Conservation (phyloP, 2,113 vertebrate species). For the Alouatta palliata region DNA sequence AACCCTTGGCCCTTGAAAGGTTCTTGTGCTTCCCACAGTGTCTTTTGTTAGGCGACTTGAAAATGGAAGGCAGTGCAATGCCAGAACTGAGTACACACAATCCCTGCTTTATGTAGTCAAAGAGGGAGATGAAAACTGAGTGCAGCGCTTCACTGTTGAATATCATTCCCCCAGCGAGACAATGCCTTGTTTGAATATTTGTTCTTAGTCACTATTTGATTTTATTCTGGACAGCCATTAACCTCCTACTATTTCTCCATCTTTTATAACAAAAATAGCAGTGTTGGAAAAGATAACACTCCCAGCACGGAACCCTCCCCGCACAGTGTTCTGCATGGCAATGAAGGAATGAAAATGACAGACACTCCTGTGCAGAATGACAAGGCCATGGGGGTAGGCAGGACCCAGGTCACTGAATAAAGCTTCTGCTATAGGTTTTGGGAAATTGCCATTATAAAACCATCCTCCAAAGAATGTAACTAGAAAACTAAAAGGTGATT, state of each 20-base stretch:
- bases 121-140: neutral
- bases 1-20: neutral
- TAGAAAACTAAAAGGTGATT: neutral
- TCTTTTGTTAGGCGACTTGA: neutral
- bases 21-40: neutral
- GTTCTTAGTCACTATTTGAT: constrained; percentile 78
- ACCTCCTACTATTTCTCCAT: constrained; percentile 74
- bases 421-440: neutral
- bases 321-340: constrained; percentile 31
- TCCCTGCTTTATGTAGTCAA: neutral
- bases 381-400: neutral
- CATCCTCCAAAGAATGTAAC: neutral
- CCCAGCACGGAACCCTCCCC: constrained; percentile 11
- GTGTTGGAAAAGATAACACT: constrained; percentile 57
- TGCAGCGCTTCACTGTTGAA: neutral
- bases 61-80: neutral
- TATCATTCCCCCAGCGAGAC: constrained; percentile 59
- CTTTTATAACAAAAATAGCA: constrained; percentile 74
- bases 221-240: constrained; percentile 76
- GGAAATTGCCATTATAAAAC: neutral
- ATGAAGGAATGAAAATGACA: constrained; percentile 57
- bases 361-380: neutral
- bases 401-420: constrained; percentile 39
- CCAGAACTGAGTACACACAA: neutral
- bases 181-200: constrained; percentile 66